Conservation (phyloP, 2,113 vertebrate genomes). For the Corydoras maculifer region DNA sequence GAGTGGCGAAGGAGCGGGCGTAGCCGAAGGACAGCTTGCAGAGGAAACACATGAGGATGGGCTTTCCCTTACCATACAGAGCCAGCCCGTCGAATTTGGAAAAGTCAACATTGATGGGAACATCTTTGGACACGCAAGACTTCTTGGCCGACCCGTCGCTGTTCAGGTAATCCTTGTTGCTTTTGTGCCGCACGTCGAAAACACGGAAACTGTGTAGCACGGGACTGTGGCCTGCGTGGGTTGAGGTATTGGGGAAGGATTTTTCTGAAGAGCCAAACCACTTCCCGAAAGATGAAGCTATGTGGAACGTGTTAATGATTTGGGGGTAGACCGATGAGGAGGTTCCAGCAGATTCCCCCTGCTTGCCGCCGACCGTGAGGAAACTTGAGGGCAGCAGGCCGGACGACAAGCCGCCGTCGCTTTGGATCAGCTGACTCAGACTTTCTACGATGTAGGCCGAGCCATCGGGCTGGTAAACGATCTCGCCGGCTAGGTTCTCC, state of each 20-base stretch:
- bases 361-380: slow-evolving; percentile 68
- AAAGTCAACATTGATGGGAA: slow-evolving; percentile 99
- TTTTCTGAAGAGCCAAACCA: slow-evolving; percentile 97
- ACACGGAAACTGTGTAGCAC: slow-evolving; percentile 99
- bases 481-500: slow-evolving; percentile 98
- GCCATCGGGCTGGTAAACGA: slow-evolving; percentile 98
- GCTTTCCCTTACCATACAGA: slow-evolving; percentile 97
- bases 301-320: slow-evolving; percentile 99
- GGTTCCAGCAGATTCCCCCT: slow-evolving; percentile 77
- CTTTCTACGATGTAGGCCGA: slow-evolving; percentile 98
- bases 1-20: slow-evolving; percentile 93
- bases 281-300: slow-evolving; percentile 99
- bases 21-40: slow-evolving; percentile 99
- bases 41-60: slow-evolving; percentile 99
- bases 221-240: slow-evolving; percentile 93
- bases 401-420: slow-evolving; percentile 70
- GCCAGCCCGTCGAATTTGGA: slow-evolving; percentile 97
- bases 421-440: slow-evolving; percentile 94
- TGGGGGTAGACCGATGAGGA: slow-evolving; percentile 89
- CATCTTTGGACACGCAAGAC: slow-evolving; percentile 99
- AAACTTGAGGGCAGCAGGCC: slow-evolving; percentile 82
- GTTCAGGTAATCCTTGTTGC: slow-evolving; percentile 99
- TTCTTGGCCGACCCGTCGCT: slow-evolving; percentile 99
- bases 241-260: slow-evolving; percentile 99
- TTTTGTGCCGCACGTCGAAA: slow-evolving; percentile 99